These are phyloP conservation scores for Lingula anatina DNA, from an alignment of 2,888 invertebrate species.

Conservation along the genomic window DNA sequence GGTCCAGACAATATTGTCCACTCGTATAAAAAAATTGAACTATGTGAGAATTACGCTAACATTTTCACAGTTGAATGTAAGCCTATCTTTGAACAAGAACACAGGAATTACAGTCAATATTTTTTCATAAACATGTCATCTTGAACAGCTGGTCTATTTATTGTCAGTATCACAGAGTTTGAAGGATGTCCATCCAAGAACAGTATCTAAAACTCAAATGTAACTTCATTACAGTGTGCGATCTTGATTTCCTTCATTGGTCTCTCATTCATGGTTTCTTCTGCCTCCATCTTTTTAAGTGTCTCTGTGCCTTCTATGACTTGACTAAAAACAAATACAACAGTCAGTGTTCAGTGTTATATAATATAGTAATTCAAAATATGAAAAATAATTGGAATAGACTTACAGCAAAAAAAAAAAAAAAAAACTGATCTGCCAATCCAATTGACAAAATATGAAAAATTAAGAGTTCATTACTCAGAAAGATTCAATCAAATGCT, in stretches of 20 bases:
- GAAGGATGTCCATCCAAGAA: too few species aligned
- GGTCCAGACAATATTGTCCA: too few species aligned
- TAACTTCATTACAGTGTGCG: slow-evolving; percentile 38
- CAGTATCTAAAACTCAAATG: slow-evolving; percentile 33
- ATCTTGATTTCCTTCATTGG: slow-evolving; percentile 54
- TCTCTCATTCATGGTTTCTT: slow-evolving; percentile 62
- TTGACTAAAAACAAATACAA: slow-evolving; percentile 54
- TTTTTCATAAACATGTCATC: too few species aligned
- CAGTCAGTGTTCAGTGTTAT: not conserved
- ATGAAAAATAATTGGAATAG: not conserved
- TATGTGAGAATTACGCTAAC: too few species aligned
- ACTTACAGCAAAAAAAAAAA: not conserved
- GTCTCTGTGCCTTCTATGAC: slow-evolving; percentile 64
- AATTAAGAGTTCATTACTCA: too few species aligned
- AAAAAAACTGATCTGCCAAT: not conserved
- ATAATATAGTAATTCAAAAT: not conserved
- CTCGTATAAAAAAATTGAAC: too few species aligned
- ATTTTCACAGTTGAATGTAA: too few species aligned
- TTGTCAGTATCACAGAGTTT: too few species aligned
- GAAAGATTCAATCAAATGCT: too few species aligned
- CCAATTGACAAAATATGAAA: not conserved
- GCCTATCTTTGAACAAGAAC: too few species aligned
- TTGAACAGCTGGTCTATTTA: too few species aligned
- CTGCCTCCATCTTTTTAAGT: slow-evolving; percentile 61
- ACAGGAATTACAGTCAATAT: too few species aligned